Percentiles rank a stretch among this genome's conserved stretches.
phyloP scores from a whole-genome alignment of 2,113 vertebrate species.

The Malurus melanocephalus region DNA sequence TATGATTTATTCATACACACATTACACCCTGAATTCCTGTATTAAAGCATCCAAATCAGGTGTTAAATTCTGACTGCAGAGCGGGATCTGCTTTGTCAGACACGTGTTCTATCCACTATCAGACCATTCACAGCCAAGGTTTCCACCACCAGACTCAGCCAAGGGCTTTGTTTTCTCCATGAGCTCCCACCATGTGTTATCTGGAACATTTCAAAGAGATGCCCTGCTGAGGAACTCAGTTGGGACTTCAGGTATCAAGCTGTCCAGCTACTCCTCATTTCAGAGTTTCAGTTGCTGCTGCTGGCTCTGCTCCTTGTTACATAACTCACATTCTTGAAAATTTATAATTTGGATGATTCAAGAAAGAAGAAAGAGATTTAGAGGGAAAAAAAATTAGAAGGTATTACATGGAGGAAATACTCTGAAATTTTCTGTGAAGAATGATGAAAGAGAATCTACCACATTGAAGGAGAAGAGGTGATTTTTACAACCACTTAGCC shows the following conservation, averaged over 20 bases:
- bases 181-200: neutral
- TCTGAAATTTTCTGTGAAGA: neutral
- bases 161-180: neutral
- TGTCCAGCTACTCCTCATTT: neutral
- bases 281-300: neutral
- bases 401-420: neutral
- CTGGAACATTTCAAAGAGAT: neutral
- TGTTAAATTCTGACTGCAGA: neutral
- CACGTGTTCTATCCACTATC: neutral
- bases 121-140: neutral
- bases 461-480: neutral
- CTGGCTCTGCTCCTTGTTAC: neutral
- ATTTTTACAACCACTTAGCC: neutral
- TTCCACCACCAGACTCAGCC: neutral
- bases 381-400: neutral
- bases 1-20: neutral
- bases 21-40: neutral
- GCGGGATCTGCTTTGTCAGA: neutral
- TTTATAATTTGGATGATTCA: neutral
- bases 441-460: neutral
- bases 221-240: neutral
- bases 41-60: neutral
- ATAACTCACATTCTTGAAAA: neutral
- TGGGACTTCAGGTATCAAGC: neutral
- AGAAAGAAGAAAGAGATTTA: neutral